These are phyloP conservation scores for Dryadula phaetusa DNA, from an alignment of 2,888 invertebrate species.

Conservation along the genomic window DNA sequence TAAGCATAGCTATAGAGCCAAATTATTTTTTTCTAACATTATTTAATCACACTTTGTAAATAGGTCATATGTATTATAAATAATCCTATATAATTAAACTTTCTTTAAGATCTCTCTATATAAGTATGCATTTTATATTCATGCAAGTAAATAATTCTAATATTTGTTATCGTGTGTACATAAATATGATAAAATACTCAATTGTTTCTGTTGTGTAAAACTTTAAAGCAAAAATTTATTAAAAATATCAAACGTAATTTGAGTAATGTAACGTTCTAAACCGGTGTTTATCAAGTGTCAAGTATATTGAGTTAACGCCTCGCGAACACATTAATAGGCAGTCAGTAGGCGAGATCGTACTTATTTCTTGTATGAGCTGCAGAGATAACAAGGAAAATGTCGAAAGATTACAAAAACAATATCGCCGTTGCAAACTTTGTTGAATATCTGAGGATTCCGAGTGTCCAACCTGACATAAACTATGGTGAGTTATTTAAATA, in stretches of 20 bases:
- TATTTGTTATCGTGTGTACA: too few relatives aligned
- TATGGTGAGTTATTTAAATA: conserved; percentile 89
- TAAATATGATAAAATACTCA: too few relatives aligned
- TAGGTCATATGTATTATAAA: too few relatives aligned
- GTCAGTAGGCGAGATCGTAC: not conserved
- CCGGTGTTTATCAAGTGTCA: not conserved
- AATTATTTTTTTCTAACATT: too few relatives aligned
- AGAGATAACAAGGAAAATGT: conserved; percentile 53
- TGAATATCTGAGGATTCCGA: conserved; percentile 89
- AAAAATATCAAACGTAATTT: not conserved
- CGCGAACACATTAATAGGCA: not conserved
- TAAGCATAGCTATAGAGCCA: too few relatives aligned
- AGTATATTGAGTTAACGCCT: not conserved
- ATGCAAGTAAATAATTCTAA: too few relatives aligned
- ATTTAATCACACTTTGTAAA: too few relatives aligned
- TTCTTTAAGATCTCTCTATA: too few relatives aligned
- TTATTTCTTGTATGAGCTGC: not conserved
- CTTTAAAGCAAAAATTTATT: not conserved
- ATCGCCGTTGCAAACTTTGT: conserved; percentile 88
- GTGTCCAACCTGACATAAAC: conserved; percentile 90
- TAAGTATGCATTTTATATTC: too few relatives aligned
- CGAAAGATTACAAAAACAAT: conserved; percentile 65
- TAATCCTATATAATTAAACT: too few relatives aligned
- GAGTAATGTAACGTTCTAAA: not conserved
- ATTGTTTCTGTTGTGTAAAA: not conserved